Conservation (phyloP, 2,113 vertebrate genomes). For the Erpornis zantholeuca region DNA sequence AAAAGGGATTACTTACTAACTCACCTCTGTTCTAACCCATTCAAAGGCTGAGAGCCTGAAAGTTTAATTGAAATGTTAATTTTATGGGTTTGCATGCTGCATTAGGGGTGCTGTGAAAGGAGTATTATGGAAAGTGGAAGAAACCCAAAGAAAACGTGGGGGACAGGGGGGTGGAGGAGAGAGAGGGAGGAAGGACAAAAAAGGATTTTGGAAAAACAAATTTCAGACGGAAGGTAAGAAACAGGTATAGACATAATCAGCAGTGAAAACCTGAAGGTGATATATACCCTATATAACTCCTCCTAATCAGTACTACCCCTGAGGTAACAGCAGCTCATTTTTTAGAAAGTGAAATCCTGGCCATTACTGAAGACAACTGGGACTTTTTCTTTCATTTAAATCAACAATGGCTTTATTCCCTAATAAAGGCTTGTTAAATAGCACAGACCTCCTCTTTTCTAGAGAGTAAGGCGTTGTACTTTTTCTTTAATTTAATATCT, state of each 20-base stretch:
- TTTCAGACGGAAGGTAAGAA: not conserved
- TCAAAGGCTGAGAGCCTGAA: not conserved
- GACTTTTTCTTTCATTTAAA: not conserved
- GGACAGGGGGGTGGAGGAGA: rapidly evolving
- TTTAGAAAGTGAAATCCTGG: not conserved
- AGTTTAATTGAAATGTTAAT: not conserved
- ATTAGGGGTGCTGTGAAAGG: not conserved
- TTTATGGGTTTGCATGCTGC: not conserved
- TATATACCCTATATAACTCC: not conserved
- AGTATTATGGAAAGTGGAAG: not conserved
- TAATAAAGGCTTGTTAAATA: not conserved
- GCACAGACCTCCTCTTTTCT: not conserved
- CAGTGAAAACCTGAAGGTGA: not conserved
- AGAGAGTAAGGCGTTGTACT: not conserved
- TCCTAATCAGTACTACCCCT: not conserved
- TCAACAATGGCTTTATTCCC: not conserved
- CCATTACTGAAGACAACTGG: not conserved
- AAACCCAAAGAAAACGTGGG: not conserved
- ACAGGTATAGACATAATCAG: not conserved
- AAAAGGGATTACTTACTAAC: not conserved
- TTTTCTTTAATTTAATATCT: not conserved
- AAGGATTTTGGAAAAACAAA: not conserved
- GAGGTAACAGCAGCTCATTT: not conserved
- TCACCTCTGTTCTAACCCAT: not conserved
- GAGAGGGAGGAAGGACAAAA: rapidly evolving